These are phyloP conservation scores for Cossypha polioptera DNA, from an alignment of 2,797 vertebrate genomes.

Conservation along the genomic window DNA sequence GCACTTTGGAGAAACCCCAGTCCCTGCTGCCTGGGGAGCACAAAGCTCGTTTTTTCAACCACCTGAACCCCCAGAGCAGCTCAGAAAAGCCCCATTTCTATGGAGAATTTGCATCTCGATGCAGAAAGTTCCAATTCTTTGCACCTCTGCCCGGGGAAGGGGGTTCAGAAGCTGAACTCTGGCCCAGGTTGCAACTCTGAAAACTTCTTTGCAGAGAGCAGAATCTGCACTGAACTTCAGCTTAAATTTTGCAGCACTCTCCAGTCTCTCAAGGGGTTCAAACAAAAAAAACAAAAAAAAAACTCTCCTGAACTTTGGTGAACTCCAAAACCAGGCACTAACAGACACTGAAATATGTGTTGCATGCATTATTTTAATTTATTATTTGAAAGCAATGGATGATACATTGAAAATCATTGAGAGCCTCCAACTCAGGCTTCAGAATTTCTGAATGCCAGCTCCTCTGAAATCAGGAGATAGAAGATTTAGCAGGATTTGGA, in stretches of 20 bases:
- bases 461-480: background rate
- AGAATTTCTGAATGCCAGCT: background rate
- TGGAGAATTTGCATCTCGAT: background rate
- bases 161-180: background rate
- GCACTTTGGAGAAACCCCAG: conserved; percentile 45
- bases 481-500: background rate
- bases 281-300: background rate
- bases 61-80: conserved; percentile 58
- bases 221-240: background rate
- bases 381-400: background rate
- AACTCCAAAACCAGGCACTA: background rate
- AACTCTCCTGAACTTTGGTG: background rate
- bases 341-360: background rate
- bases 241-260: background rate
- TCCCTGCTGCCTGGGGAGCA: background rate
- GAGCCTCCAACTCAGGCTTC: background rate
- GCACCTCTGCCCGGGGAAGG: background rate
- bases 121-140: background rate
- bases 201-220: background rate
- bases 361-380: background rate
- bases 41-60: conserved; percentile 31
- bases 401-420: background rate
- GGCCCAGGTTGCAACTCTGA: background rate
- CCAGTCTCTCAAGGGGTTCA: background rate
- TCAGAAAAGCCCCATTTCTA: conserved; percentile 35